phyloP scores from a whole-genome alignment of 2,888 invertebrate species.

The Escarpia spicata region DNA sequence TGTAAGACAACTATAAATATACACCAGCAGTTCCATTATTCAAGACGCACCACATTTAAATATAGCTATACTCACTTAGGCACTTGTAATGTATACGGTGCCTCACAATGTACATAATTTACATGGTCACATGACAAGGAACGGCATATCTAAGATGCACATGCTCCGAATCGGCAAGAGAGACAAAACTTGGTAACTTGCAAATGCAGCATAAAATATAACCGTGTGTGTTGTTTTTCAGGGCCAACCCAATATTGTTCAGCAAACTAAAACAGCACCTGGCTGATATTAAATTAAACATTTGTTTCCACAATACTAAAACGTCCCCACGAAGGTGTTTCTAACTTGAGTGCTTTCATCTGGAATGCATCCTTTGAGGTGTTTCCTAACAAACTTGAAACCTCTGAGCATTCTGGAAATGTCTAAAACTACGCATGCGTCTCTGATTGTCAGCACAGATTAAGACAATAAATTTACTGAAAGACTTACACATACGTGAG shows the following conservation, averaged over 20 bases:
- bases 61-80: conserved; percentile 8
- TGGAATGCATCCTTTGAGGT: neutral
- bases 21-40: neutral
- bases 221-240: neutral
- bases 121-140: neutral
- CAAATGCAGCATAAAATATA: neutral
- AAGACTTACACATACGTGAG: neutral
- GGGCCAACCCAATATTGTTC: neutral
- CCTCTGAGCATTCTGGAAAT: neutral
- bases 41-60: neutral
- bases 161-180: neutral
- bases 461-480: neutral
- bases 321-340: neutral
- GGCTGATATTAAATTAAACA: neutral
- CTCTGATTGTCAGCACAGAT: neutral
- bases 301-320: neutral
- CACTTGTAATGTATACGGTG: neutral
- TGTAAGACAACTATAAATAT: neutral
- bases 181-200: neutral
- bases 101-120: neutral
- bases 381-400: neutral
- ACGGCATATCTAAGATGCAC: neutral
- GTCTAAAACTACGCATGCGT: neutral
- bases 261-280: neutral
- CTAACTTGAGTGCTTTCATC: neutral